These are phyloP conservation scores for Lissonota sp. DNA, from an alignment of 2,888 invertebrate species.

Conservation along the genomic window DNA sequence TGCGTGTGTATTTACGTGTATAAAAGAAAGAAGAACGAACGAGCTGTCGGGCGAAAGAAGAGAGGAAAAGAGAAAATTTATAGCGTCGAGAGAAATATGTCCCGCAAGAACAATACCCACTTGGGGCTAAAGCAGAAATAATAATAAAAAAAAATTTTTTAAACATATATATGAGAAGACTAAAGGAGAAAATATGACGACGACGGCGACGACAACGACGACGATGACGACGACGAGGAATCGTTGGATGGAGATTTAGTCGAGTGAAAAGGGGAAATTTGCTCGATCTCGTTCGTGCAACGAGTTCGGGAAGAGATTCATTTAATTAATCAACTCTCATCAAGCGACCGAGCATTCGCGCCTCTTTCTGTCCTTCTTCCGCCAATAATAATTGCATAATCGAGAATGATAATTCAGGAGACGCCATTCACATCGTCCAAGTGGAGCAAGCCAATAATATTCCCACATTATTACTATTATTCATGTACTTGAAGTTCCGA, in stretches of 20 bases:
- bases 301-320: slow-evolving; percentile 28
- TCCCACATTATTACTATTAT: no score
- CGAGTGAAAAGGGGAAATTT: slow-evolving; percentile 48
- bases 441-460: slow-evolving; percentile 5
- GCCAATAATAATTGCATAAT: slow-evolving; percentile 10
- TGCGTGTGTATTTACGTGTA: slow-evolving; percentile 17
- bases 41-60: slow-evolving; percentile 35
- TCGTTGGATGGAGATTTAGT: slow-evolving; percentile 41
- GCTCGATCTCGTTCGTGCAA: slow-evolving; percentile 24
- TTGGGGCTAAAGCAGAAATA: slow-evolving; percentile 21
- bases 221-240: slow-evolving; percentile 24
- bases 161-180: slow-evolving; percentile 17
- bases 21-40: slow-evolving; percentile 43
- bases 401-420: slow-evolving; percentile 37
- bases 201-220: background rate
- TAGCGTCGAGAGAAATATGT: slow-evolving; percentile 73
- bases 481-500: no score
- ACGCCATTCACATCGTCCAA: slow-evolving; percentile 7
- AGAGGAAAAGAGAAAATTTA: slow-evolving; percentile 69
- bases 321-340: slow-evolving; percentile 58
- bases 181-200: slow-evolving; percentile 1
- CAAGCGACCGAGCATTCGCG: slow-evolving; percentile 36
- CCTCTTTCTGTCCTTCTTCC: background rate
- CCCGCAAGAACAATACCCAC: slow-evolving; percentile 71
- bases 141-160: slow-evolving; percentile 21